These are phyloP conservation scores for Peribatodes rhomboidaria DNA, from an alignment of 2,888 invertebrate genomes.

Conservation along the genomic window DNA sequence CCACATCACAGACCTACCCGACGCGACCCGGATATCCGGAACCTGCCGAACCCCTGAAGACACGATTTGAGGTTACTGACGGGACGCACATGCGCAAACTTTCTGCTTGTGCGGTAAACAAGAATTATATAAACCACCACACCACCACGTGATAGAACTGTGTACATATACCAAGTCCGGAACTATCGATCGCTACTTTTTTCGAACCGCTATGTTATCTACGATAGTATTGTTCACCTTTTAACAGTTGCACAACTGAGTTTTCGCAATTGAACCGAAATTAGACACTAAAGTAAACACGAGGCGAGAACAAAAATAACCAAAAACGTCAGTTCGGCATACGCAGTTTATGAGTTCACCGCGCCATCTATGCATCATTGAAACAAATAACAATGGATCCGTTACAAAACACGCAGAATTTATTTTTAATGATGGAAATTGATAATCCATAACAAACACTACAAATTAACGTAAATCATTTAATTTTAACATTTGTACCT, in stretches of 20 bases:
- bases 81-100: conserved; percentile 87
- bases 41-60: conserved; percentile 81
- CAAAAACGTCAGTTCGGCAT: conserved; percentile 86
- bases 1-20: conserved; percentile 80
- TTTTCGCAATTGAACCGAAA: conserved; percentile 83
- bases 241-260: conserved; percentile 78
- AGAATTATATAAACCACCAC: conserved; percentile 87
- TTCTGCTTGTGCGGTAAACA: conserved; percentile 86
- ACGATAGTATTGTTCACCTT: conserved; percentile 71
- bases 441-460: background rate
- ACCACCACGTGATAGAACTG: conserved; percentile 87
- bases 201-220: conserved; percentile 60
- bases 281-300: conserved; percentile 87
- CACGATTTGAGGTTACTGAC: conserved; percentile 86
- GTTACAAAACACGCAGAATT: conserved; percentile 61
- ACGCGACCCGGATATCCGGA: conserved; percentile 85
- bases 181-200: conserved; percentile 81
- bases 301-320: conserved; percentile 87
- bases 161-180: conserved; percentile 83
- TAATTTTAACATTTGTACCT: too few relatives aligned
- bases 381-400: conserved; percentile 69
- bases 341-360: conserved; percentile 84
- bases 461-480: too few relatives aligned
- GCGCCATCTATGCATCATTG: conserved; percentile 82
- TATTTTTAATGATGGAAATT: background rate